Conservation (phyloP, 2,888 invertebrate species). For the Pandemis cinnamomeana region DNA sequence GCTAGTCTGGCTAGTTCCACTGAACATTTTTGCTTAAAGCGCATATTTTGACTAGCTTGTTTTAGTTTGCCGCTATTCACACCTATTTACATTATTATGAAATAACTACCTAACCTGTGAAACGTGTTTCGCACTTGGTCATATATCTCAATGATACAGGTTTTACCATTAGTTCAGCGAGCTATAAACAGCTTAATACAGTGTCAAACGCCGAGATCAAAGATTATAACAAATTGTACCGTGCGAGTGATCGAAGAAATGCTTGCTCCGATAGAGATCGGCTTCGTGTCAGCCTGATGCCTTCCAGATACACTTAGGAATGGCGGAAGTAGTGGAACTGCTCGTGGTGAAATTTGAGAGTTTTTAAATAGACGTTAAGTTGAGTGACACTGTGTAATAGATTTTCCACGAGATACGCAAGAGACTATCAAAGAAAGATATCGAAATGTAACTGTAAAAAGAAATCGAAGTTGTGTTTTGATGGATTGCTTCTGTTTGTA, state of each 20-base stretch:
- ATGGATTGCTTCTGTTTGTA: neutral
- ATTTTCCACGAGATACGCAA: neutral
- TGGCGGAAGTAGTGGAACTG: slow-evolving; percentile 30
- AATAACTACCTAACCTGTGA: slow-evolving; percentile 9
- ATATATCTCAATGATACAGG: slow-evolving; percentile 33
- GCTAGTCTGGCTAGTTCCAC: neutral
- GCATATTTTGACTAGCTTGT: neutral
- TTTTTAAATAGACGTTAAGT: slow-evolving; percentile 24
- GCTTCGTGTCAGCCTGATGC: slow-evolving; percentile 24
- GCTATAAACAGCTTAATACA: slow-evolving; percentile 26
- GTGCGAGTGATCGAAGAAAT: slow-evolving; percentile 14
- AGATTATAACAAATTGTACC: slow-evolving; percentile 23
- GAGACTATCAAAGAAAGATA: neutral
- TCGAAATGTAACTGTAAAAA: neutral
- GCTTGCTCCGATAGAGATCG: slow-evolving; percentile 27
- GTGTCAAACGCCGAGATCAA: slow-evolving; percentile 38
- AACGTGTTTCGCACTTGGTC: slow-evolving; percentile 22
- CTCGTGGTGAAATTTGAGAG: slow-evolving; percentile 8
- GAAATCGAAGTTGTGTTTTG: neutral
- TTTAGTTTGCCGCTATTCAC: neutral
- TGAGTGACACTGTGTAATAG: slow-evolving; percentile 6
- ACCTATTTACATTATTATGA: neutral
- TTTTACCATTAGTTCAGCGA: slow-evolving; percentile 18
- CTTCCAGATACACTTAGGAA: slow-evolving; percentile 35
- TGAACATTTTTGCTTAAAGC: neutral